phyloP scores from a whole-genome alignment of 2,797 vertebrate genomes.

The Cyclopterus lumpus region DNA sequence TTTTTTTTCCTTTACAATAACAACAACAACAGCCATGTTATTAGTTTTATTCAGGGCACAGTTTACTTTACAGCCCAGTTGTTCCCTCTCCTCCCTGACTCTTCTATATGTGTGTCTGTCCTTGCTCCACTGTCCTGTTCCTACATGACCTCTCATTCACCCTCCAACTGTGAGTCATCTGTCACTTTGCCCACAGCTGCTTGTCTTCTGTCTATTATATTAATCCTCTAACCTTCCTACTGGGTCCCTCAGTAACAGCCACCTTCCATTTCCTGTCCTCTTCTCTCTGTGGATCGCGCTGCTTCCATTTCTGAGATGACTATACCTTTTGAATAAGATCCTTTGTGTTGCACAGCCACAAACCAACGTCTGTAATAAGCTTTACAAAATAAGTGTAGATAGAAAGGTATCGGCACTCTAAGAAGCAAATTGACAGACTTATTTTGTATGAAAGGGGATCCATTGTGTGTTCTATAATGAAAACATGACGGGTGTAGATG shows the following conservation, averaged over 20 bases:
- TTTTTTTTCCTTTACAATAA: constrained; percentile 1
- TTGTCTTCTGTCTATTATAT: constrained; percentile 25
- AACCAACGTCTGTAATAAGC: constrained; percentile 21
- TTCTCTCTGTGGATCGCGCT: constrained; percentile 1
- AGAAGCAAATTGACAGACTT: neutral
- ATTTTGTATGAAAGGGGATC: neutral
- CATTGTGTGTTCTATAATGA: constrained; percentile 13
- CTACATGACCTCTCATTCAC: constrained; percentile 21
- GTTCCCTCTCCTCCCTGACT: neutral
- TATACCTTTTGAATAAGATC: constrained; percentile 21
- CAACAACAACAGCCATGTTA: neutral
- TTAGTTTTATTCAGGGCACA: neutral
- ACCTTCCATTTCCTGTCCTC: constrained; percentile 7
- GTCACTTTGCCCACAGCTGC: constrained; percentile 19
- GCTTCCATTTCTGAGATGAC: constrained; percentile 29
- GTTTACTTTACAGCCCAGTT: neutral
- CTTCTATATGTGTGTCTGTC: neutral
- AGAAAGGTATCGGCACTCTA: neutral
- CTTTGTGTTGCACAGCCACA: constrained; percentile 6
- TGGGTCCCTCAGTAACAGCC: neutral
- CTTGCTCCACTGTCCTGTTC: constrained; percentile 4
- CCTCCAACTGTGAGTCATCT: constrained; percentile 22
- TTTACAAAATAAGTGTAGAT: constrained; percentile 18
- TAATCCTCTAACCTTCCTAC: constrained; percentile 17
- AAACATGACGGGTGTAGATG: constrained; percentile 11